Percentiles rank a stretch among this genome's conserved stretches.
These are phyloP conservation scores for Dreissena polymorpha DNA, from an alignment of 1,140 invertebrate species.

Conservation along the genomic window DNA sequence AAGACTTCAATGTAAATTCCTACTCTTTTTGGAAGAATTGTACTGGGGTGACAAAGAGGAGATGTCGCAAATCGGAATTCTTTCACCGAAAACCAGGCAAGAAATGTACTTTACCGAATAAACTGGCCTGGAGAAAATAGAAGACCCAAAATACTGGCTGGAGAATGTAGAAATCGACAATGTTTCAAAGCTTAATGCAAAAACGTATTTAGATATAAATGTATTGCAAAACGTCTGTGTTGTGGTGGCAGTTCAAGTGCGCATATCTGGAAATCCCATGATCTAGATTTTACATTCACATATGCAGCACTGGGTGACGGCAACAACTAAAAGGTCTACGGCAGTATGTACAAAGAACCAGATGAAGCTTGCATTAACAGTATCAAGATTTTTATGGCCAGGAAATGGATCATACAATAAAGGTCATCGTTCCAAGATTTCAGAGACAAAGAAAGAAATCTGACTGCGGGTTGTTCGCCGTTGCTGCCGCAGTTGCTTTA, in stretches of 20 bases:
- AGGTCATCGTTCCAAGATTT: slow-evolving; percentile 30
- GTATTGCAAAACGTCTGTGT: slow-evolving; percentile 42
- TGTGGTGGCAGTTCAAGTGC: background rate
- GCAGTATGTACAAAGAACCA: slow-evolving; percentile 26
- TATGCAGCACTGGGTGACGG: slow-evolving; percentile 35
- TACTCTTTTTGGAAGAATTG: no score
- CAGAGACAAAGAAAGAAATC: slow-evolving; percentile 35
- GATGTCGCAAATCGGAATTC: no score
- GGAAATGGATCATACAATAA: background rate
- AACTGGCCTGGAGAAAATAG: no score
- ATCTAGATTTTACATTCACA: slow-evolving; percentile 44
- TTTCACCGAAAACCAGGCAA: no score
- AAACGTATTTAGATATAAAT: background rate
- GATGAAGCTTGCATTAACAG: slow-evolving; percentile 3
- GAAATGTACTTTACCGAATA: no score
- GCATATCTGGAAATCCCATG: background rate
- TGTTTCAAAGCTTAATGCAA: slow-evolving; percentile 15
- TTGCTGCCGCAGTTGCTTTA: slow-evolving; percentile 47
- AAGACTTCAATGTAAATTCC: no score
- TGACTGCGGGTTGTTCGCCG: slow-evolving; percentile 38
- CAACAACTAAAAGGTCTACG: slow-evolving; percentile 22
- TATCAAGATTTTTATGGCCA: background rate
- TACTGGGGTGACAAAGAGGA: no score
- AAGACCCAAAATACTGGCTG: slow-evolving; percentile 29
- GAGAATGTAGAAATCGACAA: slow-evolving; percentile 37